Conservation (phyloP, 2,113 vertebrate species). For the Serilophus lunatus region DNA sequence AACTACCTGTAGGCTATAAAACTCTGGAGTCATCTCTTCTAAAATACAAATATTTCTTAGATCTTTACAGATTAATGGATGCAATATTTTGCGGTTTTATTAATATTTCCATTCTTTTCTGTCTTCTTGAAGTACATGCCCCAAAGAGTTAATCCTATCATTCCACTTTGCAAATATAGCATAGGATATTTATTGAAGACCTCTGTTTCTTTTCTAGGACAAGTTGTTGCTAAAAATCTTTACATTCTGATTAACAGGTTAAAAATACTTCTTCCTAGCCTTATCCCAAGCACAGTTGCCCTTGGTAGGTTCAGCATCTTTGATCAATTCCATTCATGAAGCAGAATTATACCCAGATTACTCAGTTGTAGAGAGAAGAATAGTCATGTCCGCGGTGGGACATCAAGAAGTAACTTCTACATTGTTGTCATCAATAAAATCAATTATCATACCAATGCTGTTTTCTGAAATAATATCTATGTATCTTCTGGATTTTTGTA, state of each 20-base stretch:
- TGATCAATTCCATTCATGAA: background rate
- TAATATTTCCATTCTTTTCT: background rate
- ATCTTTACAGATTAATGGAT: background rate
- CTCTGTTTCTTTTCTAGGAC: background rate
- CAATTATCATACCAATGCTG: background rate
- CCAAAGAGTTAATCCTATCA: background rate
- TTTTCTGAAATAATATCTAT: background rate
- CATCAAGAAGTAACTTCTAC: background rate
- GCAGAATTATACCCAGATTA: background rate
- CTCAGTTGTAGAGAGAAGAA: background rate
- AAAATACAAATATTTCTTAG: background rate
- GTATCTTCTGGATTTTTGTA: background rate
- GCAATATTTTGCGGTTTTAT: background rate
- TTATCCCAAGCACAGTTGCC: background rate
- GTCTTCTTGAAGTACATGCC: background rate
- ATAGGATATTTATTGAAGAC: background rate
- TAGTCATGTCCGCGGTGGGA: background rate
- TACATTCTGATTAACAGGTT: background rate
- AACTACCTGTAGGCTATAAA: background rate
- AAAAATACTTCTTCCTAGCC: background rate
- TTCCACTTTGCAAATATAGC: background rate
- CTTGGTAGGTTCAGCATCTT: background rate
- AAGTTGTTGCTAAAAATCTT: background rate
- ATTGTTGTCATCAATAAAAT: background rate
- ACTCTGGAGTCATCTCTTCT: background rate